These are phyloP conservation scores for Strigamia crassipes DNA, from an alignment of 2,888 invertebrate genomes.

Conservation along the genomic window DNA sequence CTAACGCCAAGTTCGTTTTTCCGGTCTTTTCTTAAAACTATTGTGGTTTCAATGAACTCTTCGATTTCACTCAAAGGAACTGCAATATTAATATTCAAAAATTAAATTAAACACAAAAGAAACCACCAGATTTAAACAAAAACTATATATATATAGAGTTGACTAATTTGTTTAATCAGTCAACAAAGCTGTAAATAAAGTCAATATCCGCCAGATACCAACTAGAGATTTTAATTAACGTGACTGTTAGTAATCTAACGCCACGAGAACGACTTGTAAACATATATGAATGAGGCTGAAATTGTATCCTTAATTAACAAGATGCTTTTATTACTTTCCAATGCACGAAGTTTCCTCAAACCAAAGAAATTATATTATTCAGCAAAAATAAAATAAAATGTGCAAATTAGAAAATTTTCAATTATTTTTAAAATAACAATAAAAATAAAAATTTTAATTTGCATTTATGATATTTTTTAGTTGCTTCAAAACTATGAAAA, in stretches of 20 bases:
- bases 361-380: too few relatives aligned
- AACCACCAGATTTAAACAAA: too few relatives aligned
- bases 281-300: not conserved
- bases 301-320: too few relatives aligned
- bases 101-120: too few relatives aligned
- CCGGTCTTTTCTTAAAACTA: slow-evolving; percentile 54
- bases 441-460: too few relatives aligned
- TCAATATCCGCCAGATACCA: not conserved
- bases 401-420: too few relatives aligned
- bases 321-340: too few relatives aligned
- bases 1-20: slow-evolving; percentile 54
- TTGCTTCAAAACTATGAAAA: too few relatives aligned
- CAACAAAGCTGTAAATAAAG: not conserved
- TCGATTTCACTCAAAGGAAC: slow-evolving; percentile 54
- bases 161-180: not conserved
- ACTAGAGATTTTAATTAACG: not conserved
- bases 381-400: too few relatives aligned
- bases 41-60: slow-evolving; percentile 55
- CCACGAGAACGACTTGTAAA: not conserved
- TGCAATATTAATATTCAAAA: slow-evolving; percentile 44
- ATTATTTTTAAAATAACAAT: too few relatives aligned
- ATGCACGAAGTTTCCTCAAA: too few relatives aligned
- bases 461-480: too few relatives aligned
- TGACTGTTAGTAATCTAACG: not conserved
- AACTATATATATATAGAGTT: not conserved